Conservation (phyloP, 1,140 invertebrate species). For the Tetraneura akinire region DNA sequence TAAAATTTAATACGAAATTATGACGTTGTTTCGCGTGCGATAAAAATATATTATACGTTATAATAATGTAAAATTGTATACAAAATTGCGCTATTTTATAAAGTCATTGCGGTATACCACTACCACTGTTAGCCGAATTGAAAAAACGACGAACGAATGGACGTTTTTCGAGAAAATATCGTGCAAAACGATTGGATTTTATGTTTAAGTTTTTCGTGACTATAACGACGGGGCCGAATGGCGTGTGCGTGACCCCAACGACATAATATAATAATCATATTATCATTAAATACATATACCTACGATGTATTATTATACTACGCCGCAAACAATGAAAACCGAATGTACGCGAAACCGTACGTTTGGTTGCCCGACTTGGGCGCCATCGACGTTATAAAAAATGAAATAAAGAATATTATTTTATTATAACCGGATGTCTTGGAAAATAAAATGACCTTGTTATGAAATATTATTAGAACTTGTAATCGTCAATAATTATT, state of each 20-base stretch:
- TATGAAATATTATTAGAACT: no score
- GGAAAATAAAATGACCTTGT: no score
- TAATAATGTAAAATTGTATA: no score
- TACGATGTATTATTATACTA: no score
- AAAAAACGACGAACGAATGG: background rate
- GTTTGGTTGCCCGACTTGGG: slow-evolving; percentile 31
- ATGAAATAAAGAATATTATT: slow-evolving; percentile 5
- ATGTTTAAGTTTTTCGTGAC: slow-evolving; percentile 33
- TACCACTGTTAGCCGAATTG: background rate
- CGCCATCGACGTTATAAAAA: background rate
- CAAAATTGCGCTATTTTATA: background rate
- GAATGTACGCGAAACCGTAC: background rate
- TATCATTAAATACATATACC: no score
- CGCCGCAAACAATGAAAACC: slow-evolving; percentile 7
- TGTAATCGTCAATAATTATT: no score
- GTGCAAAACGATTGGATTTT: background rate
- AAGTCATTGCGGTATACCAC: background rate
- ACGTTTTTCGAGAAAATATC: background rate
- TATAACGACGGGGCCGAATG: slow-evolving; percentile 34
- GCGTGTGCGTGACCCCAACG: slow-evolving; percentile 34
- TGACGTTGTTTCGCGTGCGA: no score
- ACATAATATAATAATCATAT: no score
- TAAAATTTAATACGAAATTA: no score
- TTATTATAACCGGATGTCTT: no score
- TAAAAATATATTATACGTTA: no score